Base-by-base conservation (phyloP, 2,113 vertebrate genomes). In the Poeciliopsis prolifica region DNA sequence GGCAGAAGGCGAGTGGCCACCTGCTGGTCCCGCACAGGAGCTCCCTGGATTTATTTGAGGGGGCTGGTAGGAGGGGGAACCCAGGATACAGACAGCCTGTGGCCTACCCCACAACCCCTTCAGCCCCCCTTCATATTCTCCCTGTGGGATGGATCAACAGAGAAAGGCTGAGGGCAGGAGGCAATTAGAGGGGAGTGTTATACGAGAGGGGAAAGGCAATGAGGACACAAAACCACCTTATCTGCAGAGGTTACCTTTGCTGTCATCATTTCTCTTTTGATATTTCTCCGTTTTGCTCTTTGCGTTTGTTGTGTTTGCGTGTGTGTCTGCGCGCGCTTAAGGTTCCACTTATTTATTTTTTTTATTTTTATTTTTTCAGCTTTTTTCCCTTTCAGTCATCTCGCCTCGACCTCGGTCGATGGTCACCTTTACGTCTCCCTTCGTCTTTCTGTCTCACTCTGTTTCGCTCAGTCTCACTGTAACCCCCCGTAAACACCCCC, bases 1-100 rank as follows among this genome's bases (percentile, higher is more conserved):
- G 74, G 77, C 83, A 68, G 83, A n/a, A 85, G 91, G 88, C 79
- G 67, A 69, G 75, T 67, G 89, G 94, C 95, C 95, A 95, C 92
- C 87, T 91, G 91, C 92, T 88, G 90, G 84, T 51, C 61, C 71
- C 65, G 74, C 75, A 81, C 75, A 82, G 76, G 54, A 78, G 84
- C 81, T 81, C 85, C 79, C 78, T 30, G 78, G 79, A 78, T 37
- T 69, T 80, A 86, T 61, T 42, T 14, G 4, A 11, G 66, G 83
- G 68, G 61, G 42, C 60, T 71, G 48, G 33, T 9, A 40, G 61
- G 76, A 51, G 51, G 83, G 60, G 68, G 44, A 12, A 24, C 26
- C 9, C 0, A 30, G 51, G 62, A 76, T 68, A 54, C 68, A 78
- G 78, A 83, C 87, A 87, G 82, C 78, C 87, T 80, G 75, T 87